Conservation (phyloP, 2,888 invertebrate genomes). For the Dascillus cervinus region DNA sequence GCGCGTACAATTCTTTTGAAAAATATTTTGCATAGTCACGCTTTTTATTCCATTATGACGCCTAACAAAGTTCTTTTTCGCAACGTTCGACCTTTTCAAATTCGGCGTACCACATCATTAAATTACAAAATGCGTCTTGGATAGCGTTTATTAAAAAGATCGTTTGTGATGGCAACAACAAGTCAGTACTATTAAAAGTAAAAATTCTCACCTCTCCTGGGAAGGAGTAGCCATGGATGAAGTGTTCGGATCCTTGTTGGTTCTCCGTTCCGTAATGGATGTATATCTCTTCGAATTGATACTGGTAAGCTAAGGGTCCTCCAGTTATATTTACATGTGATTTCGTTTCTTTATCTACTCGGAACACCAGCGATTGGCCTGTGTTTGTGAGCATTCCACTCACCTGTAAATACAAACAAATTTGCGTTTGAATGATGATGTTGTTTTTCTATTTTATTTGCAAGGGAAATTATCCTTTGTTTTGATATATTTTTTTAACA, state of each 20-base stretch:
- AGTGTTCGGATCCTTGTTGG: constrained; percentile 90
- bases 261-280: constrained; percentile 91
- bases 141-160: too few relatives aligned
- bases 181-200: constrained; percentile 4
- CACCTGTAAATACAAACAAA: constrained; percentile 55
- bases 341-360: constrained; percentile 83
- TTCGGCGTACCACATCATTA: constrained; percentile 7
- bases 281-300: constrained; percentile 93
- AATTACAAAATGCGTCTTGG: too few relatives aligned
- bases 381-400: constrained; percentile 87
- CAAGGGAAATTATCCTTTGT: too few relatives aligned
- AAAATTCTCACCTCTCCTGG: constrained; percentile 90
- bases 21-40: constrained; percentile 6
- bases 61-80: constrained; percentile 1
- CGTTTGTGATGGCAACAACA: too few relatives aligned
- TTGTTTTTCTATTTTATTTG: too few relatives aligned
- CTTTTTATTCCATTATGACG: constrained; percentile 7
- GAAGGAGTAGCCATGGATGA: constrained; percentile 89
- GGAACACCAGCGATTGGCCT: constrained; percentile 88
- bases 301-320: constrained; percentile 91
- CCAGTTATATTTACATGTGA: constrained; percentile 92
- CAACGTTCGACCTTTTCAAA: constrained; percentile 8
- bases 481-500: too few relatives aligned
- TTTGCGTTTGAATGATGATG: too few relatives aligned
- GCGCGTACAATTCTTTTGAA: constrained; percentile 5